Evolutionary conservation across 2,888 invertebrate genomes (phyloP), one percentile per base, ranked within the genome.

Genomic region (Tipula unca): DNA sequence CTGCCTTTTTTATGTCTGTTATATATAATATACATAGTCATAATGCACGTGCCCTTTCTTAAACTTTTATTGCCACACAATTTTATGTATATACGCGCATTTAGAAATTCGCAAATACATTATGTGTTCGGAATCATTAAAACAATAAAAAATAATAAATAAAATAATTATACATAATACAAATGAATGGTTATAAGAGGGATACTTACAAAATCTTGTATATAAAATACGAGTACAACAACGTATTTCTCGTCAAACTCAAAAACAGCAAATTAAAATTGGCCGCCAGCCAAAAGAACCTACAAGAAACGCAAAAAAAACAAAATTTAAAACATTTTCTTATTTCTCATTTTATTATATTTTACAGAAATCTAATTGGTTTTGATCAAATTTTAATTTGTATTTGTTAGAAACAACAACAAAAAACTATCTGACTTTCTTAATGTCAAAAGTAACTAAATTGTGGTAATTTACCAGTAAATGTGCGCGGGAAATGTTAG

Each of bases 281-380:
- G 69, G 69, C 69, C 69, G 69, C 69, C 25, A 69, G 69, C 69
- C 69, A 69, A 69, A 69, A 69, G 25, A 69, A 69, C 69, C 69
- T 69, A 69, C 69, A 69, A 69, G 69, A 69, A 69, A 69, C 69
- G 69, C 69, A 69, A 69, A 69, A 69, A 69, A 48, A 48, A 48
- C 17, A 48, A 39, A 42, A 48, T 48, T 69, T 69, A 69, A 69
- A 69, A 69, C 69, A 69, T 69, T 69, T 69, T 69, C 69, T 69
- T 69, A 69, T 25, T 69, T 69, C 25, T 25, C 69, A 69, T 25
- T 69, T 69, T 25, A 25, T 25, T 69, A 17, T 25, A 69, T 69
- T 69, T 20, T 69, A 69, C 69, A 69, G 13, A 69, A 69, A 69
- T 69, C 69, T 69, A 69, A 69, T 69, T 69, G 69, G 69, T 69